Evolutionary conservation across 2,113 vertebrate species (phyloP).

Genomic region (Spermophilus dauricus): DNA sequence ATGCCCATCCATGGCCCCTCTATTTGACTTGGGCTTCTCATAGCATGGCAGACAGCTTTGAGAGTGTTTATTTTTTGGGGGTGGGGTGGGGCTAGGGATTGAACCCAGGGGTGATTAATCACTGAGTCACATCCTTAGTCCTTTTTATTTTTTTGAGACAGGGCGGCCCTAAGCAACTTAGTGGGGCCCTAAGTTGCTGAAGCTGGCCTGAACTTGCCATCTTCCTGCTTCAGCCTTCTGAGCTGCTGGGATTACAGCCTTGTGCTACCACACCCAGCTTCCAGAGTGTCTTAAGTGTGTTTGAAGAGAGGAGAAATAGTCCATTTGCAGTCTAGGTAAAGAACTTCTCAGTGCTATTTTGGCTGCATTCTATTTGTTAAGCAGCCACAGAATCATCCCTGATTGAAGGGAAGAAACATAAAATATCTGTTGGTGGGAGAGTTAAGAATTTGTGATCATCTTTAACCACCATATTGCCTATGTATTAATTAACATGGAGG

Average conservation of each 20-base stretch:
- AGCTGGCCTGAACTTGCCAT: no score
- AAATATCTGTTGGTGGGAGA: not conserved
- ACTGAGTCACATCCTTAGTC: no score
- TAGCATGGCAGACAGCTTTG: not conserved
- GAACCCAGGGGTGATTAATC: no score
- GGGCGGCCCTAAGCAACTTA: no score
- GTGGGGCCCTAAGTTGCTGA: no score
- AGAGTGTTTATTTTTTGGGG: no score
- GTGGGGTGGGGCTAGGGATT: no score
- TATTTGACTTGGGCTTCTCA: not conserved
- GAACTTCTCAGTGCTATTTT: not conserved
- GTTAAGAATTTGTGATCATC: not conserved
- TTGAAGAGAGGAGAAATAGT: not conserved
- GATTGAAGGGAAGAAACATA: not conserved
- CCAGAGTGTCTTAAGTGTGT: not conserved
- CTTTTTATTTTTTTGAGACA: no score
- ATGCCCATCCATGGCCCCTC: not conserved
- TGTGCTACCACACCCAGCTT: no score
- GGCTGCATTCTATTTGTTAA: not conserved
- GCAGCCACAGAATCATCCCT: not conserved
- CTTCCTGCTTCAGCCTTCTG: no score
- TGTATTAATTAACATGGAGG: not conserved
- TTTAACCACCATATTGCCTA: not conserved
- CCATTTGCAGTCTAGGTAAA: not conserved
- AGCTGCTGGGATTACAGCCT: no score